phyloP scores from a whole-genome alignment of 2,888 invertebrate genomes.

The Isoperla grammatica region DNA sequence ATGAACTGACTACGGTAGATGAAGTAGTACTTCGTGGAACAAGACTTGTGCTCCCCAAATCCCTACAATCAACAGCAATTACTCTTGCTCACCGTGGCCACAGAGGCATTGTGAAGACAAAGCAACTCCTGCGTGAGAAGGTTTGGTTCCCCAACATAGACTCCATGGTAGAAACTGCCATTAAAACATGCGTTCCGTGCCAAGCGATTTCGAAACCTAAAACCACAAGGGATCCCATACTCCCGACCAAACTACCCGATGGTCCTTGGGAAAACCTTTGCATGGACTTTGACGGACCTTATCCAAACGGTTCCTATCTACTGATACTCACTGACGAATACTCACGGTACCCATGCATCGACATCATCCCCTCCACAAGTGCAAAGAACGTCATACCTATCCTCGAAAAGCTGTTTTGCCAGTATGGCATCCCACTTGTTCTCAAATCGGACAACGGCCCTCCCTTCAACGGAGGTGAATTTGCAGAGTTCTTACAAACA shows the following conservation, averaged over 20 bases:
- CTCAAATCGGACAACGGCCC: too few species aligned
- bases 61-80: not conserved
- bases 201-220: not conserved
- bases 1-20: not conserved
- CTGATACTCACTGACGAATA: not conserved
- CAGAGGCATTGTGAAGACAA: conserved; percentile 1
- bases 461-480: too few species aligned
- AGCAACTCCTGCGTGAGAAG: not conserved
- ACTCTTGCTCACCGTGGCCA: conserved; percentile 3
- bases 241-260: not conserved
- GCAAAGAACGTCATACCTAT: too few species aligned
- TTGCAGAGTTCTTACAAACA: too few species aligned
- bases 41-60: not conserved
- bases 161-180: not conserved
- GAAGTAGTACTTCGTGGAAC: not conserved
- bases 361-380: not conserved
- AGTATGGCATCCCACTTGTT: too few species aligned
- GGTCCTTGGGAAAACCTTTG: conserved; percentile 1
- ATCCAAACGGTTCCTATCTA: not conserved
- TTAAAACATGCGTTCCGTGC: not conserved
- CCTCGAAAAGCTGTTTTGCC: too few species aligned
- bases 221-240: not conserved
- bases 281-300: conserved; percentile 5
- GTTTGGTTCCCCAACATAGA: conserved; percentile 3
- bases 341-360: not conserved